These are phyloP conservation scores for Epizoanthus illoricatus DNA, from an alignment of 92 coral and sea anemone species.

Conservation along the genomic window DNA sequence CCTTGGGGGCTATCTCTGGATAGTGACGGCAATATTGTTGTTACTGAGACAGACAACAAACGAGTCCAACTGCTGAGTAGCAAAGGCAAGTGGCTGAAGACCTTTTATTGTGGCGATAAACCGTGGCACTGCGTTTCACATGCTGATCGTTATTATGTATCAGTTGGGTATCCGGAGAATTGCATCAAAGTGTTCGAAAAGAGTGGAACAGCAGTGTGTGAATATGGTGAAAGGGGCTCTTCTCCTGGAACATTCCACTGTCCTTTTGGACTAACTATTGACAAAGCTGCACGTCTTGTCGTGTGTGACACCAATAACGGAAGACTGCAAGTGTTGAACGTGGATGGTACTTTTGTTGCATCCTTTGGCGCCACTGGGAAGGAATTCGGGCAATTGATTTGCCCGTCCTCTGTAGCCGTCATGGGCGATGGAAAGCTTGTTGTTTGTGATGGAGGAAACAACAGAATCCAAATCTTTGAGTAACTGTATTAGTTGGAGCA, in stretches of 20 bases:
- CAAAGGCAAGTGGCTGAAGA: slow-evolving; percentile 33
- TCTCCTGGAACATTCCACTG: not conserved
- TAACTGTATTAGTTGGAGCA: not conserved
- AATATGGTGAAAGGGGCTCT: not conserved
- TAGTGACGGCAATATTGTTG: slow-evolving; percentile 47
- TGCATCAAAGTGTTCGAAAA: slow-evolving; percentile 32
- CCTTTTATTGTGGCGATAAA: not conserved
- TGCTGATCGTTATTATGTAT: not conserved
- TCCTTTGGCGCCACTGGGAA: not conserved
- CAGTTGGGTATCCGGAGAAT: not conserved
- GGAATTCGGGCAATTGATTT: slow-evolving; percentile 1
- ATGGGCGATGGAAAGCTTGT: slow-evolving; percentile 25
- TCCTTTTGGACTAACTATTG: slow-evolving; percentile 2
- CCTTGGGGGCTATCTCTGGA: slow-evolving; percentile 47
- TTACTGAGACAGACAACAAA: slow-evolving; percentile 51
- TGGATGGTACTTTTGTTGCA: slow-evolving; percentile 18
- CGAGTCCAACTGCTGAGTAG: slow-evolving; percentile 45
- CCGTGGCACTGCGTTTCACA: not conserved
- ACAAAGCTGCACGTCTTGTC: slow-evolving; percentile 27
- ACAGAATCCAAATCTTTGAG: slow-evolving; percentile 22
- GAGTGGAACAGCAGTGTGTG: not conserved
- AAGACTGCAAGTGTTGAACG: slow-evolving; percentile 27
- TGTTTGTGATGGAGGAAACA: not conserved
- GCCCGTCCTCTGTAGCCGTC: slow-evolving; percentile 26
- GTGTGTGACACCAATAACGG: slow-evolving; percentile 26